A percentile compares a stretch with the other conserved stretches of the same genome.
Conservation (phyloP, 2,113 vertebrate genomes). For the Asarcornis scutulata region DNA sequence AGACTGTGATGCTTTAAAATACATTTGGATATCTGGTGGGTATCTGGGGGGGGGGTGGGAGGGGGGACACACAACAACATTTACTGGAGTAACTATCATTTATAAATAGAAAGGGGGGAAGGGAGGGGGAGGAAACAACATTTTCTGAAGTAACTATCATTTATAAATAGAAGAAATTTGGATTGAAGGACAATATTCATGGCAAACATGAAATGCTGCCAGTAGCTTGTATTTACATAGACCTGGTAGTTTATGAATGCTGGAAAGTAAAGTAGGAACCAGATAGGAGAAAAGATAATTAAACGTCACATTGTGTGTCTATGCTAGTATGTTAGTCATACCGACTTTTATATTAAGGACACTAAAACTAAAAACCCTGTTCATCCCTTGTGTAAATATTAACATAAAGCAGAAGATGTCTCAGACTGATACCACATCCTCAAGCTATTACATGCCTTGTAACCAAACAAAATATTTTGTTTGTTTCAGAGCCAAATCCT, state of each 20-base stretch:
- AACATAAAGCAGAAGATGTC: not conserved
- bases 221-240: not conserved
- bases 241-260: not conserved
- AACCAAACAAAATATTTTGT: conserved; percentile 11
- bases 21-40: not conserved
- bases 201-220: not conserved
- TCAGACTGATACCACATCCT: not conserved
- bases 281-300: not conserved
- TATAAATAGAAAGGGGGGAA: not conserved
- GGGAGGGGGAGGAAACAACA: not conserved
- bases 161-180: not conserved
- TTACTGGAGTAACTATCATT: not conserved
- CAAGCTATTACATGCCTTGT: not conserved
- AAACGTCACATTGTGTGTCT: not conserved
- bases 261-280: not conserved
- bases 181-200: not conserved
- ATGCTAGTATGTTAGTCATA: not conserved
- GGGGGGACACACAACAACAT: not conserved
- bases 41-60: too few species aligned
- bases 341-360: not conserved
- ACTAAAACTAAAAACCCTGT: not conserved
- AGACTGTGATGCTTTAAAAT: not conserved
- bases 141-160: not conserved
- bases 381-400: not conserved
- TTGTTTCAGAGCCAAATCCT: conserved; percentile 17